phyloP scores from a whole-genome alignment of 2,888 invertebrate genomes.

The Colostygia pectinataria region DNA sequence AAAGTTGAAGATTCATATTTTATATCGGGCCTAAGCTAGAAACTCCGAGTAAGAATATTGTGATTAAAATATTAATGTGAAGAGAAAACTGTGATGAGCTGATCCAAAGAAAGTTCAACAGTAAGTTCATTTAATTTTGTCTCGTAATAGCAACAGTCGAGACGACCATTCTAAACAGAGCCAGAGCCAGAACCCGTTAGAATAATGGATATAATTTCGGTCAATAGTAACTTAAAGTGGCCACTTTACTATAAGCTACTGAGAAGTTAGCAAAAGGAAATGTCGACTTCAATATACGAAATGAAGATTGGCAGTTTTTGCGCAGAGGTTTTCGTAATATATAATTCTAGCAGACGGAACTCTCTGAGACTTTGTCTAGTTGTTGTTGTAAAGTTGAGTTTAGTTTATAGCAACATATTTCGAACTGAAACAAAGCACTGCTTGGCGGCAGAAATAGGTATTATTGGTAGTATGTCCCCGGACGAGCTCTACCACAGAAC shows the following conservation, averaged over 20 bases:
- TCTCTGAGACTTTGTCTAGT: too few relatives aligned
- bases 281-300: constrained; percentile 6
- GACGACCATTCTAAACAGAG: constrained; percentile 15
- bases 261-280: constrained; percentile 9
- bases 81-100: neutral
- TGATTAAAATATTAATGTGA: neutral
- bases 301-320: constrained; percentile 19
- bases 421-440: too few relatives aligned
- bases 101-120: constrained; percentile 3
- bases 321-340: constrained; percentile 8
- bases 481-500: too few relatives aligned
- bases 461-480: too few relatives aligned
- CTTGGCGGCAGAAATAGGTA: too few relatives aligned
- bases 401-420: too few relatives aligned
- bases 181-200: constrained; percentile 16
- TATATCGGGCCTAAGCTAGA: too few relatives aligned
- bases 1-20: too few relatives aligned
- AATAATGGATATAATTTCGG: constrained; percentile 25
- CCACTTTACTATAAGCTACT: constrained; percentile 6
- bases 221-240: constrained; percentile 12
- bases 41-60: too few relatives aligned
- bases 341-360: too few relatives aligned
- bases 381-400: too few relatives aligned
- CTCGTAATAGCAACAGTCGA: constrained; percentile 6
- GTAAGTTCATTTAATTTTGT: constrained; percentile 6